A percentile compares a stretch with the other conserved stretches of the same genome.
phyloP scores from a whole-genome alignment of 1,140 invertebrate species.

The Trachymyrmex septentrionalis region DNA sequence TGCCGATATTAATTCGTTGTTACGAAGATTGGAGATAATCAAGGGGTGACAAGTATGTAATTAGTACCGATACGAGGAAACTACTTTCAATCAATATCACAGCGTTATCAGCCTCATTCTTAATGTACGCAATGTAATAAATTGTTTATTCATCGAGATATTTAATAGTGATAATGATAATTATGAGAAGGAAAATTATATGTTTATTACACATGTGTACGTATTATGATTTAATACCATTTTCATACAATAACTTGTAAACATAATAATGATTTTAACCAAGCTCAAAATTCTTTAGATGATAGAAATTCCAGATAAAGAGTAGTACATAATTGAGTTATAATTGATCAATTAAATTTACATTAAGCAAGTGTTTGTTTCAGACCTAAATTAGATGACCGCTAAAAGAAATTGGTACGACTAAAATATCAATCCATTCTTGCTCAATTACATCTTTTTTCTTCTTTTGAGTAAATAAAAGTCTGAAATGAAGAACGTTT shows the following conservation, averaged over 20 bases:
- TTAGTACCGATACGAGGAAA: neutral
- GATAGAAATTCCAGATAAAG: neutral
- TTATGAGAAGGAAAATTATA: neutral
- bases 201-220: neutral
- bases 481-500: neutral
- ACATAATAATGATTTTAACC: neutral
- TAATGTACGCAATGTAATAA: neutral
- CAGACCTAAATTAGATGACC: neutral
- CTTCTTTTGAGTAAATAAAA: neutral
- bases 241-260: neutral
- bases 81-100: neutral
- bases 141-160: neutral
- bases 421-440: neutral
- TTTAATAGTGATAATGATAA: neutral
- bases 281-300: neutral
- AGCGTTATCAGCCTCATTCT: neutral
- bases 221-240: neutral
- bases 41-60: conserved; percentile 3
- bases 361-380: neutral
- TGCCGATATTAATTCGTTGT: conserved; percentile 40
- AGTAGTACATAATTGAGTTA: neutral
- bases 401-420: neutral
- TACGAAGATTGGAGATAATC: conserved; percentile 25
- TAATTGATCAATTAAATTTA: neutral
- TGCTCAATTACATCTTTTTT: neutral